phyloP scores from a whole-genome alignment of 1,140 invertebrate genomes.

The Propsilocerus akamusi region DNA sequence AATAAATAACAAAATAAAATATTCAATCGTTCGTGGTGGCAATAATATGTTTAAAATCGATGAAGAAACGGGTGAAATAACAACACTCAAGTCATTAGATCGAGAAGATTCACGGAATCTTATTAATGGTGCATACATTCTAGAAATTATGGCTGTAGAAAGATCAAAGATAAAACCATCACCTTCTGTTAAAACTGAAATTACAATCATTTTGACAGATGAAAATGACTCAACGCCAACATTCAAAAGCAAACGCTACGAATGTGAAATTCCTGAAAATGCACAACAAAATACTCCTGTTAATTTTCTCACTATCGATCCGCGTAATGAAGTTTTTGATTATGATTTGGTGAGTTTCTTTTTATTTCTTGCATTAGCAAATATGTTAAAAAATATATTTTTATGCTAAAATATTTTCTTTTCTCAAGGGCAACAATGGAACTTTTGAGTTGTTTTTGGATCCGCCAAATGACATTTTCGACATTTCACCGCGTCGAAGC shows the following conservation, averaged over 20 bases:
- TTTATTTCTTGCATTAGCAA: not conserved
- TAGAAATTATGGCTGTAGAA: constrained; percentile 55
- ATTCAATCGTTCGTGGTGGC: constrained; percentile 56
- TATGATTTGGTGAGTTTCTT: constrained; percentile 62
- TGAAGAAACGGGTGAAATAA: constrained; percentile 56
- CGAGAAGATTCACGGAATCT: constrained; percentile 60
- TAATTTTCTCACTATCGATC: constrained; percentile 54
- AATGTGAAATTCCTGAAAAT: constrained; percentile 83
- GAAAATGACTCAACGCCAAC: constrained; percentile 84
- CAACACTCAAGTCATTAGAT: constrained; percentile 56
- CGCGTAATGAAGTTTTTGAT: constrained; percentile 74
- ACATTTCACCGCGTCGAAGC: constrained; percentile 69
- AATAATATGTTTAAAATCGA: constrained; percentile 59
- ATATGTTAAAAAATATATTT: not conserved
- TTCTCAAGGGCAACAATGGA: constrained; percentile 74
- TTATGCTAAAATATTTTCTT: constrained; percentile 8
- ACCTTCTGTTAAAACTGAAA: constrained; percentile 66
- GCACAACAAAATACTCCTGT: constrained; percentile 77
- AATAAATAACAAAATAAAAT: constrained; percentile 72
- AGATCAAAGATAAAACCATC: constrained; percentile 33
- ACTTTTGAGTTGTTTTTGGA: constrained; percentile 70
- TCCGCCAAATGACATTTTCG: constrained; percentile 67
- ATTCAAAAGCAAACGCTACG: constrained; percentile 59
- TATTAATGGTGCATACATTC: constrained; percentile 67
- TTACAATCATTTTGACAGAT: constrained; percentile 84